Percentiles rank a stretch among this genome's conserved stretches.
phyloP scores from a whole-genome alignment of 2,113 vertebrate species.

The Platysteira castanea region DNA sequence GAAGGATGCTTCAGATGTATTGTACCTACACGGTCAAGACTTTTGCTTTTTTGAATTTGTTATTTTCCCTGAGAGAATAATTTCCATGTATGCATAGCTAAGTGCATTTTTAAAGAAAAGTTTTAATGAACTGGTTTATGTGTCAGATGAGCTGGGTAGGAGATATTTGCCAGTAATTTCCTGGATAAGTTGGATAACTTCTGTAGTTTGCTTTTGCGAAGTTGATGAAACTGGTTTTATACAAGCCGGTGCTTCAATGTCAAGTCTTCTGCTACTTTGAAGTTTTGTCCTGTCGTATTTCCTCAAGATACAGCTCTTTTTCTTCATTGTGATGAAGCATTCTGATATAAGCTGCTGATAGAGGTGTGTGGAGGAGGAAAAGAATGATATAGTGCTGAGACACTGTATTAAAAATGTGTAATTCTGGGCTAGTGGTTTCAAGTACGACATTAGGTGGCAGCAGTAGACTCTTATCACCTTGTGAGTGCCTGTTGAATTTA shows the following conservation, averaged over 20 bases:
- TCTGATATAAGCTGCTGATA: not conserved
- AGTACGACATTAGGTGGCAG: constrained; percentile 2
- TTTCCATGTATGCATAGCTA: not conserved
- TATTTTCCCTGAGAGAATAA: not conserved
- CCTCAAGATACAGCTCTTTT: not conserved
- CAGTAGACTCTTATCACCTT: not conserved
- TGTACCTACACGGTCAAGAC: not conserved
- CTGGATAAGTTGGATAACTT: not conserved
- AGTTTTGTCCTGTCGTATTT: not conserved
- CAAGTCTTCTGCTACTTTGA: not conserved
- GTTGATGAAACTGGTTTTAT: not conserved
- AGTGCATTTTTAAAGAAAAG: not conserved
- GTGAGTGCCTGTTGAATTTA: not conserved
- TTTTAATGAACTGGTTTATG: not conserved
- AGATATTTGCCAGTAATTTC: not conserved
- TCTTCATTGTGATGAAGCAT: not conserved
- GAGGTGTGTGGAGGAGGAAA: not conserved
- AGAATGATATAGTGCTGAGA: not conserved
- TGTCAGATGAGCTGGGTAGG: not conserved
- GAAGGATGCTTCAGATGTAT: not conserved
- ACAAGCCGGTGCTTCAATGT: not conserved
- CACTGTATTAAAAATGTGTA: accelerated
- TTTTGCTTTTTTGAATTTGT: not conserved
- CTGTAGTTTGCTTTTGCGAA: not conserved
- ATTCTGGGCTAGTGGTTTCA: not conserved